Conservation (phyloP, 2,113 vertebrate genomes). For the Ptilonorhynchus violaceus region DNA sequence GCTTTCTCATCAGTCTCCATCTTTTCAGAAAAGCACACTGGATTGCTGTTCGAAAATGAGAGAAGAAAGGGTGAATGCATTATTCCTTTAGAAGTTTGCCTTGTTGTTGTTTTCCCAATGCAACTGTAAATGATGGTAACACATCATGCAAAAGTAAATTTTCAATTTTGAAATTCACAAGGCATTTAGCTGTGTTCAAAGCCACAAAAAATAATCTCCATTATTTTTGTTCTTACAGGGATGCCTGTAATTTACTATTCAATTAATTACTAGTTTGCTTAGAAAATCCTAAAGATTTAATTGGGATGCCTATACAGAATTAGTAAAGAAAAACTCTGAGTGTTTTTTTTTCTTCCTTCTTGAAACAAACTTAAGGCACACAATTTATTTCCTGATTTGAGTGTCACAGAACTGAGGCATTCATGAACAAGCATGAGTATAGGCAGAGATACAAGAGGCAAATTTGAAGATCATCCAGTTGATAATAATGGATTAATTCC, state of each 20-base stretch:
- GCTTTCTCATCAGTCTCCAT: neutral
- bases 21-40: conserved; percentile 26
- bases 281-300: neutral
- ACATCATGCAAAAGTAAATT: neutral
- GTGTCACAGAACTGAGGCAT: neutral
- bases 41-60: neutral
- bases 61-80: neutral
- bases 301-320: neutral
- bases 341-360: neutral
- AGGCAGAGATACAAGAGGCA: neutral
- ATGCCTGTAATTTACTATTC: neutral
- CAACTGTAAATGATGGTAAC: neutral
- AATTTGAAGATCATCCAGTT: neutral
- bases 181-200: neutral
- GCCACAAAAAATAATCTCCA: neutral
- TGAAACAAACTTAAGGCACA: neutral
- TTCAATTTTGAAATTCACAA: neutral
- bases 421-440: neutral
- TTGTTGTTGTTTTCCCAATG: neutral
- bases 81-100: neutral
- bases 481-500: neutral
- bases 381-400: neutral
- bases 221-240: neutral
- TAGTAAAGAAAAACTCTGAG: neutral
- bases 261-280: neutral